These are phyloP conservation scores for Siniperca undulata DNA, from an alignment of 2,797 vertebrate genomes.

Conservation along the genomic window DNA sequence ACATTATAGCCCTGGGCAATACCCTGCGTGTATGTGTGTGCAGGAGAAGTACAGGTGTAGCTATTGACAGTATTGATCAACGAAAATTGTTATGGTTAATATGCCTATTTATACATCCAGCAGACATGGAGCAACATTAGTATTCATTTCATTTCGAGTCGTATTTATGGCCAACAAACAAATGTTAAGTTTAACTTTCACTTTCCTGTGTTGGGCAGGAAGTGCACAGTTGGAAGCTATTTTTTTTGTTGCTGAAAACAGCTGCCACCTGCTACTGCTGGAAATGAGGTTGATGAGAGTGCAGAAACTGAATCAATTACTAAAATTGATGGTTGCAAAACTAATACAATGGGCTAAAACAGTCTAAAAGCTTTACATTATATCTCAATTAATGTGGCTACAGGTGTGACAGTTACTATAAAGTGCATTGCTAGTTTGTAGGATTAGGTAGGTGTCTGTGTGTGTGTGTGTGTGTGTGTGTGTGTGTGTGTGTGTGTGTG, in stretches of 20 bases:
- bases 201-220: not conserved
- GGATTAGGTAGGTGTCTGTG: no score
- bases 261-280: constrained; percentile 16
- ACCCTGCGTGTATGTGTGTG: constrained; percentile 5
- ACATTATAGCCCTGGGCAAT: constrained; percentile 24
- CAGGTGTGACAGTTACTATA: no score
- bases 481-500: not conserved
- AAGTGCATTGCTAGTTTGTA: not conserved
- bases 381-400: not conserved
- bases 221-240: not conserved
- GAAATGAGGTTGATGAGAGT: not conserved
- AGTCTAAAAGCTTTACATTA: not conserved
- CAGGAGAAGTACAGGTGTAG: not conserved
- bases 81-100: not conserved
- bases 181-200: not conserved
- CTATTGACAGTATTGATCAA: not conserved
- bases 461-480: no score
- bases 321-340: not conserved
- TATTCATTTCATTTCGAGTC: constrained; percentile 1
- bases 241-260: constrained; percentile 1
- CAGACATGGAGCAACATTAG: not conserved
- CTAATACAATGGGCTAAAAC: not conserved
- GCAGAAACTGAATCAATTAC: not conserved
- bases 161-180: not conserved
- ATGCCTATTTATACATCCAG: not conserved